These are phyloP conservation scores for Psilanteris sp. DNA, from an alignment of 1,140 invertebrate species.

Conservation along the genomic window DNA sequence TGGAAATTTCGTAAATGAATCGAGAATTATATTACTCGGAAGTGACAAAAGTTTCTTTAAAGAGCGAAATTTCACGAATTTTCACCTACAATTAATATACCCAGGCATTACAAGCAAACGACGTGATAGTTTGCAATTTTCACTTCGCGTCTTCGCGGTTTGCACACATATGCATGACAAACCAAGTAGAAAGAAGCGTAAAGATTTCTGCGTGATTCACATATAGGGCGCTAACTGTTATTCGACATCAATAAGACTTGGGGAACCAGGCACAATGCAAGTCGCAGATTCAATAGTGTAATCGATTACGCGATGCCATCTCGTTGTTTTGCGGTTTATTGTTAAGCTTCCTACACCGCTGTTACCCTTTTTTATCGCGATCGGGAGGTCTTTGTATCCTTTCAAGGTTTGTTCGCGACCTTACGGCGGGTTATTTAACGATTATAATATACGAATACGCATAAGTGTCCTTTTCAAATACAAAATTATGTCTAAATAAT, in stretches of 20 bases:
- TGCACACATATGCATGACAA: constrained; percentile 67
- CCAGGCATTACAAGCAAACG: constrained; percentile 4
- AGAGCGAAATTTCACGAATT: constrained; percentile 62
- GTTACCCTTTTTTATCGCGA: constrained; percentile 35
- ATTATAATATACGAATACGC: constrained; percentile 7
- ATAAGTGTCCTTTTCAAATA: no score
- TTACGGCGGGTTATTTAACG: constrained; percentile 1
- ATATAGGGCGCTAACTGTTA: constrained; percentile 77
- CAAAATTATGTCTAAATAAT: no score
- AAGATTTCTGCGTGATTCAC: constrained; percentile 75
- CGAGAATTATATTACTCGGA: no score
- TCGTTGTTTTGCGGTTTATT: constrained; percentile 23
- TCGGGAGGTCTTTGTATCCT: constrained; percentile 29
- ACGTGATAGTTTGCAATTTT: constrained; percentile 52
- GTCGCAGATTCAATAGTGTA: constrained; percentile 28
- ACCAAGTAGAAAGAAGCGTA: constrained; percentile 69
- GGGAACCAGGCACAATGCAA: constrained; percentile 31
- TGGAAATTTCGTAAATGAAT: no score
- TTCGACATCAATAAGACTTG: constrained; percentile 65
- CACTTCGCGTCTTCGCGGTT: constrained; percentile 53
- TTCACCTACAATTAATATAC: constrained; percentile 69
- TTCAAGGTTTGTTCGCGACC: constrained; percentile 32
- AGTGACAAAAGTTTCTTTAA: neutral
- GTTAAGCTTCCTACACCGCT: constrained; percentile 24
- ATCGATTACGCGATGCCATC: constrained; percentile 41